Base-by-base conservation (phyloP, 2,888 invertebrate species). In the Strigamia transsilvanica region DNA sequence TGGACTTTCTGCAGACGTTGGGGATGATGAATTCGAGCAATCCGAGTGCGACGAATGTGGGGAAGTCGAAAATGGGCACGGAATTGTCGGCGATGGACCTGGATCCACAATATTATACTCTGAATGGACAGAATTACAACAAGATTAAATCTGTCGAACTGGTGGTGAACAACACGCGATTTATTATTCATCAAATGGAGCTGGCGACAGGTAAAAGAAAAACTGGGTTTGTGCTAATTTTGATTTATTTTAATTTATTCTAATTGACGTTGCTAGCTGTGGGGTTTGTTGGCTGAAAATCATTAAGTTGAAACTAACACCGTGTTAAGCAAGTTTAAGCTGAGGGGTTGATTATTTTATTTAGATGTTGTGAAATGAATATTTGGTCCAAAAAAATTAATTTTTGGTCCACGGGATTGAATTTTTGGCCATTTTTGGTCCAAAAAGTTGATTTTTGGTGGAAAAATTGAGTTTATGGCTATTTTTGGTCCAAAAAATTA, bases 151-250 rank as follows among this genome's bases (percentile, higher is more conserved):
- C 73, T 27, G 27, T 73, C 32, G 73, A 73, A 73, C 27, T 73
- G 15, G 73, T 73, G 10, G 12, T 73, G 12, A 12, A 73, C 32
- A 73, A 73, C 32, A 23, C 27, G n/a, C 23, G 73, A 73, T 73
- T 73, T 73, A 73, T 73, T 73, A 73, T 73, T 73, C 73, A 73
- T 73, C 73, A 73, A 73, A 73, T 73, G 73, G 73, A 73, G 23
- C 13, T 73, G 15, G 21, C 56, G 18, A 6, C 9, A n/a, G 15
- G 23, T 66, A 5, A 9, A 66, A 27, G 27, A 2, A 27, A 3
- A 3, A 27, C 1, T 27, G 27, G 27, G 27, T 27, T 27, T 9
- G 73, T 9, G 27, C 18, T 56, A 56, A 18, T 56, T 56, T 56
- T 18, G 6, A 56, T 56, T 38, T 38, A 56, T 56, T 38, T 38